Conservation (phyloP, 2,113 vertebrate species). For the Pagrus major region DNA sequence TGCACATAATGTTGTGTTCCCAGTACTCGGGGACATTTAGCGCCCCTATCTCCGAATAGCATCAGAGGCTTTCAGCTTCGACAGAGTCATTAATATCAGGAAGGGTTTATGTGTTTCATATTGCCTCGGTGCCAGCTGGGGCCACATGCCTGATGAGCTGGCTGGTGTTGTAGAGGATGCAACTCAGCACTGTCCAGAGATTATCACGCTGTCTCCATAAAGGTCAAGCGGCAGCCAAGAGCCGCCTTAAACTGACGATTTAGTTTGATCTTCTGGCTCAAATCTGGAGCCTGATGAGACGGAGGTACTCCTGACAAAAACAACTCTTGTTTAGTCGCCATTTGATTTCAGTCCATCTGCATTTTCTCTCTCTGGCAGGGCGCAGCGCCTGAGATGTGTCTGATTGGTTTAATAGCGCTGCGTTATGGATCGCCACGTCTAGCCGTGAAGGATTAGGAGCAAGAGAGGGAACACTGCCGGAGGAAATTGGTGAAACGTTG, state of each 20-base stretch:
- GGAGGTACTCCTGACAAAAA: not conserved
- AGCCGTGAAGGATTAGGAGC: slow-evolving; percentile 62
- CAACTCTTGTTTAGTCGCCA: slow-evolving; percentile 11
- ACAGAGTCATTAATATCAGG: slow-evolving; percentile 80
- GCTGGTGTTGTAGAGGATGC: slow-evolving; percentile 48
- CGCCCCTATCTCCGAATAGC: slow-evolving; percentile 78
- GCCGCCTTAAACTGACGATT: slow-evolving; percentile 23
- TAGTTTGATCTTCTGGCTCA: slow-evolving; percentile 6
- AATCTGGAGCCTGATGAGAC: not conserved
- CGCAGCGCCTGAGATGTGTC: slow-evolving; percentile 37
- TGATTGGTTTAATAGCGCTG: slow-evolving; percentile 61
- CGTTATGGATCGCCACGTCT: slow-evolving; percentile 47
- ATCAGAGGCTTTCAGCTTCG: slow-evolving; percentile 75
- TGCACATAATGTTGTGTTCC: slow-evolving; percentile 75
- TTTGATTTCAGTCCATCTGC: slow-evolving; percentile 15
- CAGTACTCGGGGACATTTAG: slow-evolving; percentile 74
- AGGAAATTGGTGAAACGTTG: slow-evolving; percentile 61
- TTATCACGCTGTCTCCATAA: slow-evolving; percentile 51
- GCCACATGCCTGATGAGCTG: slow-evolving; percentile 69
- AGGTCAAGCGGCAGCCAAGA: slow-evolving; percentile 38
- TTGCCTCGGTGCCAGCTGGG: slow-evolving; percentile 76
- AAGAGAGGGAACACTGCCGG: slow-evolving; percentile 43
- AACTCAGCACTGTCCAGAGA: slow-evolving; percentile 46
- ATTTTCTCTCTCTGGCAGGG: slow-evolving; percentile 16
- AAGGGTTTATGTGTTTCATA: slow-evolving; percentile 80